Percentiles rank a stretch among this genome's conserved stretches.
phyloP scores from a whole-genome alignment of 1,140 invertebrate genomes.

The Rhynchophorus ferrugineus region DNA sequence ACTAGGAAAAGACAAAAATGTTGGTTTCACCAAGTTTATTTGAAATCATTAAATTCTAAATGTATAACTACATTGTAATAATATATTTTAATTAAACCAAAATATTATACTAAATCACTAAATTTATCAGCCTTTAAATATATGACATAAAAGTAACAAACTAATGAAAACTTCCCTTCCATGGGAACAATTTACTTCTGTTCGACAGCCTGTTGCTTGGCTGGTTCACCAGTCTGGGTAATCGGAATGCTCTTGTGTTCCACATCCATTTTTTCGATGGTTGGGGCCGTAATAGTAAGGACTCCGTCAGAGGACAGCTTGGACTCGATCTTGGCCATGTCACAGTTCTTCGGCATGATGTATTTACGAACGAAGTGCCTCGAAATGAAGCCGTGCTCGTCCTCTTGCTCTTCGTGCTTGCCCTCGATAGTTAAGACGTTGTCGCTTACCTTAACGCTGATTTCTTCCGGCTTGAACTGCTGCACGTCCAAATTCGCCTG shows the following conservation, averaged over 20 bases:
- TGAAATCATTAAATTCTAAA: too few species aligned
- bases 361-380: neutral
- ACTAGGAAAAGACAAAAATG: too few species aligned
- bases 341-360: neutral
- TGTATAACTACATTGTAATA: too few species aligned
- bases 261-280: slow-evolving; percentile 34
- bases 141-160: too few species aligned
- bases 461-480: slow-evolving; percentile 77
- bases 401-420: slow-evolving; percentile 68
- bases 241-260: slow-evolving; percentile 44
- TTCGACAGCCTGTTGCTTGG: neutral
- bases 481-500: slow-evolving; percentile 73
- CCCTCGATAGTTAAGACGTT: slow-evolving; percentile 59
- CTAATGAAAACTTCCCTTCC: too few species aligned
- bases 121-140: too few species aligned
- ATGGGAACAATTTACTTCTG: too few species aligned
- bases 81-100: too few species aligned
- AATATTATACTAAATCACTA: too few species aligned
- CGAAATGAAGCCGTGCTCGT: slow-evolving; percentile 61
- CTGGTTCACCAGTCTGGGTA: slow-evolving; percentile 44
- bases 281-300: slow-evolving; percentile 53
- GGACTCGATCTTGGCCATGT: slow-evolving; percentile 43
- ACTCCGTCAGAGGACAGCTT: slow-evolving; percentile 55
- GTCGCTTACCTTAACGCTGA: slow-evolving; percentile 49
- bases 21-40: too few species aligned